Base-by-base conservation (phyloP, 2,888 invertebrate species). In the Synergus umbraculus region DNA sequence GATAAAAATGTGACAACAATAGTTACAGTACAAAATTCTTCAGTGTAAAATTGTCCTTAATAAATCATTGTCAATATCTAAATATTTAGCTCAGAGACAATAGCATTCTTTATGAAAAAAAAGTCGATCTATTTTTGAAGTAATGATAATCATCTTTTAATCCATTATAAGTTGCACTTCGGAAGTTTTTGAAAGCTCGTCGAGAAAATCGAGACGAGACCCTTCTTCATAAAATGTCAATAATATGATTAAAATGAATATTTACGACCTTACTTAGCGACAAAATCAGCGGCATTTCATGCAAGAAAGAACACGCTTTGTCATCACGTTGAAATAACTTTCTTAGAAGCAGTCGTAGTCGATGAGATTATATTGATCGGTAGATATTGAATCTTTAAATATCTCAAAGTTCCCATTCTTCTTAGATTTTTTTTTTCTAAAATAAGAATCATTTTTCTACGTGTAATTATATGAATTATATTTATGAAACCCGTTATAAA, bases 181-280 rank as follows among this genome's bases (percentile, higher is more conserved):
- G 41, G n/a, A n/a, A 65, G 65, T 49, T 49, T 49, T 49, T 3
- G 8, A 9, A 29, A 41, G 41, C 13, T 7, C 12, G 13, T 37
- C 8, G 41, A 41, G 41, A 41, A 41, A 12, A 0, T 41, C n/a
- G 15, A 41, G 15, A 65, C 7, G n/a, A 37, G 41, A 65, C 41
- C 41, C 37, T 65, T 43, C 41, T 43, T 65, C 8, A 65, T 37
- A 65, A 64, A 43, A 65, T n/a, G 65, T 65, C 41, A 41, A 65
- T 65, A 65, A 65, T 41, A n/a, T 8, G 41, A 41, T 65, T 41
- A 65, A 65, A 65, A 65, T 65, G 65, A 65, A 65, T 65, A 65
- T 65, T 65, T 65, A 65, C n/a, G 41, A 29, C 41, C n/a, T 65
- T 9, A 43, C 43, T 65, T 29, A 43, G 13, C 65, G n/a, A 65